phyloP scores from a whole-genome alignment of 2,888 invertebrate genomes.

The Chrysina gloriosa region DNA sequence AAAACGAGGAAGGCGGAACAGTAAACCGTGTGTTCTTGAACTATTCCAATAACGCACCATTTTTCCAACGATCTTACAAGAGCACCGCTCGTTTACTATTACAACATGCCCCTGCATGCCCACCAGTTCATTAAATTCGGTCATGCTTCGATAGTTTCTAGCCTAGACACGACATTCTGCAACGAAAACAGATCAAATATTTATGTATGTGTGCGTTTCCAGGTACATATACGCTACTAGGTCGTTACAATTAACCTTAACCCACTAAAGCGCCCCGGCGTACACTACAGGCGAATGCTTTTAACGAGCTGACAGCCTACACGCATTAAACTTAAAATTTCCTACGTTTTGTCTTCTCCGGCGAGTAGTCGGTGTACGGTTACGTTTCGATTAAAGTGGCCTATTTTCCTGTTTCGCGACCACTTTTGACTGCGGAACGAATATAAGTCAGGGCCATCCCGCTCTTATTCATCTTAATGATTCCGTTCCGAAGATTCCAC shows the following conservation, averaged over 20 bases:
- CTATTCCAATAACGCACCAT: constrained; percentile 20
- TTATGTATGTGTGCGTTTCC: constrained; percentile 21
- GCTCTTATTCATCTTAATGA: too few species aligned
- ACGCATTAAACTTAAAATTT: constrained; percentile 19
- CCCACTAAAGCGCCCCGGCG: constrained; percentile 19
- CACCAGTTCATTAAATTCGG: constrained; percentile 23
- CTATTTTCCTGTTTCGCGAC: constrained; percentile 17
- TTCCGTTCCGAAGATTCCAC: too few species aligned
- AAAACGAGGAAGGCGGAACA: constrained; percentile 34
- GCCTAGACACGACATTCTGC: constrained; percentile 3
- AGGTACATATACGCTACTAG: constrained; percentile 31
- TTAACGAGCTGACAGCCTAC: constrained; percentile 11
- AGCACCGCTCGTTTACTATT: not conserved
- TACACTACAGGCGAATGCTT: constrained; percentile 4
- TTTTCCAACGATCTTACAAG: constrained; percentile 24
- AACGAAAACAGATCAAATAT: constrained; percentile 33
- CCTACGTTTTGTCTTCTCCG: constrained; percentile 9
- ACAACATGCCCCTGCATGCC: constrained; percentile 4
- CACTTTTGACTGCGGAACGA: constrained; percentile 8
- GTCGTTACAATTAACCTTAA: constrained; percentile 36
- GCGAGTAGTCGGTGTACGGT: not conserved
- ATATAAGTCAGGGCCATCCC: constrained; percentile 27
- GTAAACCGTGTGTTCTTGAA: constrained; percentile 14
- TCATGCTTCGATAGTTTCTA: constrained; percentile 23
- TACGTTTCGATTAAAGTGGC: constrained; percentile 18